Conservation (phyloP, 2,113 vertebrate species). For the Gasterosteus aculeatus region DNA sequence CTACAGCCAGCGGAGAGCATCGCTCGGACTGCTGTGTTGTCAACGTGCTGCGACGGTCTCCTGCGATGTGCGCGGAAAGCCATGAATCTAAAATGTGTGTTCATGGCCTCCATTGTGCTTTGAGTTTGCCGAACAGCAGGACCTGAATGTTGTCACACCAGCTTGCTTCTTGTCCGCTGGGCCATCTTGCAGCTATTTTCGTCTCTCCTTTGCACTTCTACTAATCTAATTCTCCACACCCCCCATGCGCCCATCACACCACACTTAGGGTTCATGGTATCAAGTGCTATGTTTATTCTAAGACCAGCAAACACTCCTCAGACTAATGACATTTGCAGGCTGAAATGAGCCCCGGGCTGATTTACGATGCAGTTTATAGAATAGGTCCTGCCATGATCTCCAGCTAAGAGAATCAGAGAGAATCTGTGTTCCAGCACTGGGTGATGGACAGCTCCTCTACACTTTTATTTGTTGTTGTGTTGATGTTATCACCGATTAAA, state of each 20-base stretch:
- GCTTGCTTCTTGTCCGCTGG: slow-evolving; percentile 37
- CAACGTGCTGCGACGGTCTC: slow-evolving; percentile 36
- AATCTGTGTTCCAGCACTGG: slow-evolving; percentile 34
- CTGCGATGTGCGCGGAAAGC: slow-evolving; percentile 35
- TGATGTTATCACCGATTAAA: not conserved
- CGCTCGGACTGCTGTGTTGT: slow-evolving; percentile 5
- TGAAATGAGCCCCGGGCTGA: slow-evolving; percentile 41
- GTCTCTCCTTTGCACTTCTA: slow-evolving; percentile 31
- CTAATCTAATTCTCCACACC: slow-evolving; percentile 66
- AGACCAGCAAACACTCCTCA: slow-evolving; percentile 45
- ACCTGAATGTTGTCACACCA: slow-evolving; percentile 54
- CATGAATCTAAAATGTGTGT: slow-evolving; percentile 68
- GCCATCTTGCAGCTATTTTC: slow-evolving; percentile 56
- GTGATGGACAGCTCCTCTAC: slow-evolving; percentile 2
- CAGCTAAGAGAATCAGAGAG: not conserved
- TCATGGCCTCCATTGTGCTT: slow-evolving; percentile 60
- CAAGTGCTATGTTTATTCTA: slow-evolving; percentile 51
- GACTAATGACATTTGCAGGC: slow-evolving; percentile 42
- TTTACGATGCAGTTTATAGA: slow-evolving; percentile 34
- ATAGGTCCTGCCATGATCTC: slow-evolving; percentile 12
- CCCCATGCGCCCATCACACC: slow-evolving; percentile 34
- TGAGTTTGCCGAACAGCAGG: slow-evolving; percentile 45
- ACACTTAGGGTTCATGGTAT: slow-evolving; percentile 19
- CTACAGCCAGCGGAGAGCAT: slow-evolving; percentile 17
- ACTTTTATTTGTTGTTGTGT: not conserved